These are phyloP conservation scores for Xestobium rufovillosum DNA, from an alignment of 2,888 invertebrate genomes.

Conservation along the genomic window DNA sequence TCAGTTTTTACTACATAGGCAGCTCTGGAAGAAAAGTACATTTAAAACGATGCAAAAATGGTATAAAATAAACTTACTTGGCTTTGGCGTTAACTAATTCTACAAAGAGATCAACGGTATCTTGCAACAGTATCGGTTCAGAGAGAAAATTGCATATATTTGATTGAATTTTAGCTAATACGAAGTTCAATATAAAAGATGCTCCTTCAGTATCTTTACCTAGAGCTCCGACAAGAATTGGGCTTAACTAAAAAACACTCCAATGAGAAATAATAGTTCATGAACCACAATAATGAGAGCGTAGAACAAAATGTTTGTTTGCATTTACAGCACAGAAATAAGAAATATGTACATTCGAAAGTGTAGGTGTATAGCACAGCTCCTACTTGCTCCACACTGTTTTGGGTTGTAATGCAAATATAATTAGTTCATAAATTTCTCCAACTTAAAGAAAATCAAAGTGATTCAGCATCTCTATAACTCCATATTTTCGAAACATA, in stretches of 20 bases:
- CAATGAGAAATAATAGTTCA: too few species aligned
- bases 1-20: slow-evolving; percentile 50
- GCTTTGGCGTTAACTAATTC: slow-evolving; percentile 36
- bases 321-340: too few species aligned
- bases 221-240: slow-evolving; percentile 53
- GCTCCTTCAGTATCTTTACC: slow-evolving; percentile 60
- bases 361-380: too few species aligned
- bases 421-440: too few species aligned
- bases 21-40: slow-evolving; percentile 41
- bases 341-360: too few species aligned
- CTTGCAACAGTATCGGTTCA: slow-evolving; percentile 54
- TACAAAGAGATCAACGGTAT: slow-evolving; percentile 55
- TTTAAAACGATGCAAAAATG: slow-evolving; percentile 3
- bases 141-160: slow-evolving; percentile 55
- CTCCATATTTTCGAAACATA: too few species aligned
- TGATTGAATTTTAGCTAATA: slow-evolving; percentile 57
- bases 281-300: too few species aligned
- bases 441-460: too few species aligned
- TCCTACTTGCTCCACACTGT: too few species aligned
- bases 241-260: slow-evolving; percentile 50
- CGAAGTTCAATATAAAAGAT: slow-evolving; percentile 54
- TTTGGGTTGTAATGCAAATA: too few species aligned
- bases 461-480: too few species aligned
- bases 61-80: slow-evolving; percentile 32
- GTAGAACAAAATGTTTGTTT: too few species aligned